Evolutionary conservation across 2,888 invertebrate genomes (phyloP), one percentile per base, ranked within the genome.

Genomic region (Panzeria rudis): DNA sequence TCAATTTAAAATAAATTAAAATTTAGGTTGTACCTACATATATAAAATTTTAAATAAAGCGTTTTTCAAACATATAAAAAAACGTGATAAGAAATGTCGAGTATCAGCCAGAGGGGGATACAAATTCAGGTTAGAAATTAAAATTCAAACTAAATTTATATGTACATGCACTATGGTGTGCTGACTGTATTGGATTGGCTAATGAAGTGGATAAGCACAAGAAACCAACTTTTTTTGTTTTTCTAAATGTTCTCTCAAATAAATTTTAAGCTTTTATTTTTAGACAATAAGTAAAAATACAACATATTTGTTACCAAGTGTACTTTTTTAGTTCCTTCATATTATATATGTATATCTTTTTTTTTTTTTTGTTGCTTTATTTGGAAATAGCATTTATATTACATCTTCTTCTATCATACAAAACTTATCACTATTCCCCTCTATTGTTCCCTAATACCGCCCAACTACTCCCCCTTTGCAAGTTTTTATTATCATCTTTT

Each of bases 1-100:
- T 11, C 20, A 68, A 44, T 69, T 54, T 41, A 62, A 75, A 75
- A 81, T 80, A 82, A 76, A 82, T 64, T 82, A 69, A 71, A 83
- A 83, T 83, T 83, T 71, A 66, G 82, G 76, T 83, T 83, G 64
- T 50, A 71, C 38, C 50, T 82, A 29, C n/a, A n/a, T n/a, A n/a
- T n/a, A n/a, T n/a, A 62, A 76, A 72, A 29, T 59, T 35, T 3
- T 15, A 64, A 64, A 47, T 25, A 62, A 69, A 75, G 13, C 32
- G 71, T 62, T 78, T 78, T 61, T 7, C 23, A 47, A 41, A 23
- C 15, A 35, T 38, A 29, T 32, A 54, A 50, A 59, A n/a, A 56
- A 59, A 80, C 59, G 50, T 73, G 80, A 73, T 59, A 38, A 59
- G 47, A 59, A 25, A 20, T 41, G 13, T 2, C 7, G 25, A 17